A percentile compares a stretch with the other conserved stretches of the same genome.
These are phyloP conservation scores for Nomada fucata DNA, from an alignment of 2,888 invertebrate species.

Conservation along the genomic window DNA sequence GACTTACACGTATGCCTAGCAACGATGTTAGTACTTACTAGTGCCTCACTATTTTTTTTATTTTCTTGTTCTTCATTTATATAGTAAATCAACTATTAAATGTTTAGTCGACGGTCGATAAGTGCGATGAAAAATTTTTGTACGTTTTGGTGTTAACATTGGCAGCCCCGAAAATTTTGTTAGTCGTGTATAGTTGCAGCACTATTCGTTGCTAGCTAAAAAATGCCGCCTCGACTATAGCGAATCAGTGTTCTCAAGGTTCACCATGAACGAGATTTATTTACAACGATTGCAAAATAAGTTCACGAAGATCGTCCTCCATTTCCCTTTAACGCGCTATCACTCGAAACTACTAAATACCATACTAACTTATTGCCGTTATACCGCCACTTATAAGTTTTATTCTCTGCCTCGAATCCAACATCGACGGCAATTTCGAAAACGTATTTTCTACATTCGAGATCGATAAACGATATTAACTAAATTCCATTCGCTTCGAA, in stretches of 20 bases:
- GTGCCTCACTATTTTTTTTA: background rate
- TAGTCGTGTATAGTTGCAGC: constrained; percentile 11
- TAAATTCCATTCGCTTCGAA: background rate
- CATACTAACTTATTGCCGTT: constrained; percentile 26
- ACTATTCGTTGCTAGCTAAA: background rate
- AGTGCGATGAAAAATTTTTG: constrained; percentile 31
- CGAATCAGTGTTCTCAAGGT: background rate
- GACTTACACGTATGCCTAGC: constrained; percentile 14
- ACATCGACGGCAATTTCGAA: background rate
- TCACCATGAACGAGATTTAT: background rate
- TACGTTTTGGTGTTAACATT: constrained; percentile 45
- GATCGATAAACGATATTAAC: background rate
- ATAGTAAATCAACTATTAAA: constrained; percentile 12
- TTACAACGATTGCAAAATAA: constrained; percentile 4
- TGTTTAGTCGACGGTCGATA: constrained; percentile 19
- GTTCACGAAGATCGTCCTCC: background rate
- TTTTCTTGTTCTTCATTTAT: background rate
- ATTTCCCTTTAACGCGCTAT: background rate
- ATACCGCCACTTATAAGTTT: background rate
- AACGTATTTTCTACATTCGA: background rate
- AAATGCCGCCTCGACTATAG: background rate
- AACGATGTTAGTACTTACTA: constrained; percentile 24
- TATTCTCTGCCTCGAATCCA: background rate
- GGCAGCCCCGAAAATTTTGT: constrained; percentile 58
- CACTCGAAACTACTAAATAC: background rate